These are phyloP conservation scores for Nasonia longicornis DNA, from an alignment of 1,140 invertebrate species.

Conservation along the genomic window DNA sequence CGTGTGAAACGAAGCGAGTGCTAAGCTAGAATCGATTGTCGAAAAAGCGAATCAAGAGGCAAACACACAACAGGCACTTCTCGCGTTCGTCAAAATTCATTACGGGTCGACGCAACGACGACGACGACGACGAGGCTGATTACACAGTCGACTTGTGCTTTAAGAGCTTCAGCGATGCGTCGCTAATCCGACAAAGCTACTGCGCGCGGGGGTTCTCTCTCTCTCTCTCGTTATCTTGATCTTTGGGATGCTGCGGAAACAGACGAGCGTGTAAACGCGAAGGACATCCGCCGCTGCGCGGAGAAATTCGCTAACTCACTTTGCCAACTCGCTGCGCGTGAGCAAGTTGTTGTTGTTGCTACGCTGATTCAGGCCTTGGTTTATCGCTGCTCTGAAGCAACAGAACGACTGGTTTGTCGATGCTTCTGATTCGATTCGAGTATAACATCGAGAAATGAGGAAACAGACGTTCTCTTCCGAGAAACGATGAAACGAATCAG, in stretches of 20 bases:
- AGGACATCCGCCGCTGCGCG: constrained; percentile 27
- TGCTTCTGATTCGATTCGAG: not conserved
- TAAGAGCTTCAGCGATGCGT: constrained; percentile 38
- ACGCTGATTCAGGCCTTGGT: not conserved
- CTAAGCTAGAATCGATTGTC: not conserved
- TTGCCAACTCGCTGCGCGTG: constrained; percentile 26
- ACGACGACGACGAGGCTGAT: constrained; percentile 18
- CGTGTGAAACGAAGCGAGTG: not conserved
- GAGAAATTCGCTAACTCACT: constrained; percentile 43
- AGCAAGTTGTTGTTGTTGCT: not conserved
- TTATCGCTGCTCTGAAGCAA: not conserved
- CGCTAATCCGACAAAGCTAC: constrained; percentile 52
- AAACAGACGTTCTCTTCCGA: not conserved
- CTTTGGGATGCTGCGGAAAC: constrained; percentile 19
- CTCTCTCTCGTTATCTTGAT: constrained; percentile 42
- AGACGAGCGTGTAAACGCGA: constrained; percentile 31
- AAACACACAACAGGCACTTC: not conserved
- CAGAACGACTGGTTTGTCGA: not conserved
- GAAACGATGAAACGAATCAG: not conserved
- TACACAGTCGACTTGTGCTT: constrained; percentile 38
- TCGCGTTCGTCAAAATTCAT: constrained; percentile 13
- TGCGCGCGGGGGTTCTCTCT: constrained; percentile 48
- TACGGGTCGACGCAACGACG: not conserved
- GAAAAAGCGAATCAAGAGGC: not conserved
- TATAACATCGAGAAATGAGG: too few relatives aligned